A percentile compares a stretch with the other conserved stretches of the same genome.
These are phyloP conservation scores for Kuschelorhynchus macadamiae DNA, from an alignment of 2,888 invertebrate genomes.

Conservation along the genomic window DNA sequence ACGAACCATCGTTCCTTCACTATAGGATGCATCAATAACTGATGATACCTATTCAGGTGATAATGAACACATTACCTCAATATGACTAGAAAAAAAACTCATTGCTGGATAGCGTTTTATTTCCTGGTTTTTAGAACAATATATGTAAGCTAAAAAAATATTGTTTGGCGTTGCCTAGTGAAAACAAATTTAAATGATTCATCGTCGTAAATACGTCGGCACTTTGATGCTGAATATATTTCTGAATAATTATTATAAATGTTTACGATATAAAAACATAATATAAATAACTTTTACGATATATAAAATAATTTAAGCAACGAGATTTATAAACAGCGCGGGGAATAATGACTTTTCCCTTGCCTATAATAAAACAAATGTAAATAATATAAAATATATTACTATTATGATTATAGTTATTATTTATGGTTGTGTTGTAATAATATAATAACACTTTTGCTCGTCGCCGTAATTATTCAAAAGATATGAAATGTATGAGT, in stretches of 20 bases:
- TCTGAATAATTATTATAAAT: slow-evolving; percentile 41
- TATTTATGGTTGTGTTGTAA: slow-evolving; percentile 46
- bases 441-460: slow-evolving; percentile 31
- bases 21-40: too few relatives aligned
- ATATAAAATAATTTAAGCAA: slow-evolving; percentile 43
- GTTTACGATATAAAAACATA: slow-evolving; percentile 43
- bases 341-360: slow-evolving; percentile 27
- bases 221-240: slow-evolving; percentile 31
- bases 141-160: background rate
- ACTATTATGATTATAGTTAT: slow-evolving; percentile 38
- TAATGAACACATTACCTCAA: too few relatives aligned
- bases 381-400: slow-evolving; percentile 48
- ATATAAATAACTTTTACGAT: slow-evolving; percentile 37
- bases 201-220: slow-evolving; percentile 34
- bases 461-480: slow-evolving; percentile 21
- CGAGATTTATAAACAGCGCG: slow-evolving; percentile 13
- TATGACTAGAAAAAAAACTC: too few relatives aligned
- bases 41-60: too few relatives aligned
- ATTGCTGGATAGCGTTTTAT: too few relatives aligned
- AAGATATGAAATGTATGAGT: background rate
- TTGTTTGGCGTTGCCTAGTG: background rate
- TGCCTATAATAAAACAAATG: slow-evolving; percentile 38
- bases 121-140: background rate
- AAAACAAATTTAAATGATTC: background rate
- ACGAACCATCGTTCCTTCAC: too few relatives aligned